Evolutionary conservation across 2,888 invertebrate genomes (phyloP).

Genomic region (Chymomyza amoena): DNA sequence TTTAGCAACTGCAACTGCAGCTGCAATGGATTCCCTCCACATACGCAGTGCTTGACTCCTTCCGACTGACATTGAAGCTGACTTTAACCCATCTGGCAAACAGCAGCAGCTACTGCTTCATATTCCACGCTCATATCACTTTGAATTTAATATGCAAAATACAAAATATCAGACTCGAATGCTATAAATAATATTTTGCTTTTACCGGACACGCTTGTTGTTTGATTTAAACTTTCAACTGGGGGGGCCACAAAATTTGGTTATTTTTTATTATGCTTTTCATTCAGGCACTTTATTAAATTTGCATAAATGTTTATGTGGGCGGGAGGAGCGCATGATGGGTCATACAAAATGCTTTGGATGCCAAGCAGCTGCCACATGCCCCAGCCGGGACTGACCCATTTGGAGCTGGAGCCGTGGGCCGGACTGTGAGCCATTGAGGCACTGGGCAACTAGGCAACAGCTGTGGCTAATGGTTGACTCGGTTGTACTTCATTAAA

Average conservation of each 20-base stretch:
- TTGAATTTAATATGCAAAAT: neutral
- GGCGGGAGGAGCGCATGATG: neutral
- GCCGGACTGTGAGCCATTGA: neutral
- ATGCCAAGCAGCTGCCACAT: conserved; percentile 4
- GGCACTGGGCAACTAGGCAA: neutral
- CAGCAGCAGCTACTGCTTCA: conserved; percentile 7
- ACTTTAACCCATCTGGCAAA: neutral
- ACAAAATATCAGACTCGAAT: conserved; percentile 57
- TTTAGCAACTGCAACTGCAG: conserved; percentile 64
- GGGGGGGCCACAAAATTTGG: conserved; percentile 19
- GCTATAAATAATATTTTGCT: conserved; percentile 66
- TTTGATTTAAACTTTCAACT: conserved; percentile 37
- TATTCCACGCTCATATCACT: conserved; percentile 2
- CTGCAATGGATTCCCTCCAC: neutral
- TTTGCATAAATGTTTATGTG: conserved; percentile 66
- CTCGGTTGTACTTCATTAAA: conserved; percentile 59
- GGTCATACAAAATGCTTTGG: conserved; percentile 4
- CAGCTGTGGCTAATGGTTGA: conserved; percentile 34
- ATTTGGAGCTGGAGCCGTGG: neutral
- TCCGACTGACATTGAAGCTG: neutral
- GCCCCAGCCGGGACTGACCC: neutral
- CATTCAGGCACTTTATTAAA: conserved; percentile 67
- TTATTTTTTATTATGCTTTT: conserved; percentile 18
- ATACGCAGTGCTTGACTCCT: neutral
- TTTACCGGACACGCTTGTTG: conserved; percentile 17